phyloP scores from a whole-genome alignment of 2,797 vertebrate genomes.

The Hydrocynus forskahlii region DNA sequence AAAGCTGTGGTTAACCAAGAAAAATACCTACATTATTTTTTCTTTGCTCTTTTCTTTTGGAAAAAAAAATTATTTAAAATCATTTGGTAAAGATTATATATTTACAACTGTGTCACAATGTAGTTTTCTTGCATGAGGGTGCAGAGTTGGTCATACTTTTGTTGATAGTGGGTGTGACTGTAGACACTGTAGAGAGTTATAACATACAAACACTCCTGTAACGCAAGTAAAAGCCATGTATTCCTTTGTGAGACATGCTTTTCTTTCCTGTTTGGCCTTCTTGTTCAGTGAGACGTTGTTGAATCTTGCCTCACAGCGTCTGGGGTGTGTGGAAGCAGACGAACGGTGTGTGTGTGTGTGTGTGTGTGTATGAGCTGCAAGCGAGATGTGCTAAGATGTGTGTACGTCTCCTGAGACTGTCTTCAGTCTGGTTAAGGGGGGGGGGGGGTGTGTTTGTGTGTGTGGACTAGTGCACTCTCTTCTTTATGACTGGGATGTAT shows the following conservation, averaged over 20 bases:
- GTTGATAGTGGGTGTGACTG: too few species aligned
- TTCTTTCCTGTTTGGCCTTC: not conserved
- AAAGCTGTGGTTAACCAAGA: too few species aligned
- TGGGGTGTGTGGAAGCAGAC: not conserved
- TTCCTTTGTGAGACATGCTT: not conserved
- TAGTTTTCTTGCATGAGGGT: too few species aligned
- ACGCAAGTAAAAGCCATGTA: not conserved
- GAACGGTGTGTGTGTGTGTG: too few species aligned
- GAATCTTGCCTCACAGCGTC: not conserved
- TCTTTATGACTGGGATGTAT: not conserved
- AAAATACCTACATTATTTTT: too few species aligned
- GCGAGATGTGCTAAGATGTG: not conserved
- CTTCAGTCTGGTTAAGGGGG: conserved; percentile 64
- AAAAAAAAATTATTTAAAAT: too few species aligned
- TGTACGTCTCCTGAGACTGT: conserved; percentile 48
- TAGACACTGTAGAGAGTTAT: not conserved
- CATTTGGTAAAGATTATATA: too few species aligned
- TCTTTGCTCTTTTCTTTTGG: too few species aligned
- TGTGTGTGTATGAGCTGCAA: not conserved
- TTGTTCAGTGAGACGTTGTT: not conserved
- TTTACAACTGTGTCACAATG: too few species aligned
- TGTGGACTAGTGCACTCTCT: not conserved
- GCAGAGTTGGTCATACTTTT: too few species aligned
- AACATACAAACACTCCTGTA: not conserved
- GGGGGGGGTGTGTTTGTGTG: conserved; percentile 47